Conservation (phyloP, 2,888 invertebrate species). For the Lepidochitona cinerea region DNA sequence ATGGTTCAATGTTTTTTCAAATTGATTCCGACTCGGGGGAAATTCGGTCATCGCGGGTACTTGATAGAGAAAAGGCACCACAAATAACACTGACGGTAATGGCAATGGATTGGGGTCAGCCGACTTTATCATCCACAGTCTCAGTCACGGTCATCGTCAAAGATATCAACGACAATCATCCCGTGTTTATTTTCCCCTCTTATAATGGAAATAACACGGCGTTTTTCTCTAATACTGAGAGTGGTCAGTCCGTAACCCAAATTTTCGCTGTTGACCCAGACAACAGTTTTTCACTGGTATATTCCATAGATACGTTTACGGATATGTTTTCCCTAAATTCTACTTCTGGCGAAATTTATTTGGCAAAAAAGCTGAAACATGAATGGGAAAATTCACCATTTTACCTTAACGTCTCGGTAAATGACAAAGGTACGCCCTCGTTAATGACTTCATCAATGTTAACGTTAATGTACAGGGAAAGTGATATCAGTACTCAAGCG, state of each 20-base stretch:
- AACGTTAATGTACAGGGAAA: neutral
- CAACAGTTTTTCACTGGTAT: neutral
- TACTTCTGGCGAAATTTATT: neutral
- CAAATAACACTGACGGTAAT: conserved; percentile 17
- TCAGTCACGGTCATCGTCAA: conserved; percentile 28
- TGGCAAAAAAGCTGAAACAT: neutral
- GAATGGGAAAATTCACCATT: neutral
- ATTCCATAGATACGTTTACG: neutral
- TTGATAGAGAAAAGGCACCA: conserved; percentile 32
- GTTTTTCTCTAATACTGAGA: neutral
- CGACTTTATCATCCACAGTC: conserved; percentile 15
- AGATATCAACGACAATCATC: conserved; percentile 40
- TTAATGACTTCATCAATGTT: neutral
- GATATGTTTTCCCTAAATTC: neutral
- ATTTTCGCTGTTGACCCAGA: neutral
- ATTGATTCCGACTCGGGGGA: conserved; percentile 14
- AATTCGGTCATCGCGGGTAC: conserved; percentile 25
- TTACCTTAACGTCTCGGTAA: neutral
- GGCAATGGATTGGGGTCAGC: conserved; percentile 17
- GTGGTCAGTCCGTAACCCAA: neutral
- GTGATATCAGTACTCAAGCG: neutral
- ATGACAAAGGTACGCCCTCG: neutral
- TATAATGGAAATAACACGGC: neutral
- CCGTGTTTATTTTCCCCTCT: conserved; percentile 7
- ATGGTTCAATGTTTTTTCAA: neutral